phyloP scores from a whole-genome alignment of 2,797 vertebrate species.

The Valencia hispanica region DNA sequence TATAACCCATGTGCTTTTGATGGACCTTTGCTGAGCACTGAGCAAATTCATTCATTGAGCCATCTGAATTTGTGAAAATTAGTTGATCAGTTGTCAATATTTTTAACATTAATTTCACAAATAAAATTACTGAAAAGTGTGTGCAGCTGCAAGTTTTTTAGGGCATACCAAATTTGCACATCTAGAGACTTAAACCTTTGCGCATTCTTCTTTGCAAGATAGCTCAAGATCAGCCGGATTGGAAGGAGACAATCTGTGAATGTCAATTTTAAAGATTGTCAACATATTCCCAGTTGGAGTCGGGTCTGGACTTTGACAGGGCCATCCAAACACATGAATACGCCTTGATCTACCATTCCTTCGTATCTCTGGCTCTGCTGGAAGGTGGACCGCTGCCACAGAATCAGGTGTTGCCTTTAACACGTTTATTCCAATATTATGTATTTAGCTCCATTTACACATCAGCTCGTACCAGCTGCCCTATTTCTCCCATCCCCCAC shows the following conservation, averaged over 20 bases:
- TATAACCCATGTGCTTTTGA: background rate
- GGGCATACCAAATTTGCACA: background rate
- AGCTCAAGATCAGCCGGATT: background rate
- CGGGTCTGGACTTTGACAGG: no score
- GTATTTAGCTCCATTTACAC: no score
- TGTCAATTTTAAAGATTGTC: background rate
- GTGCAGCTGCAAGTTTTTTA: background rate
- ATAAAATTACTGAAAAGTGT: background rate
- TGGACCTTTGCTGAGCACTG: background rate
- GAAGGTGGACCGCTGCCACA: no score
- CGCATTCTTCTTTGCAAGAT: background rate
- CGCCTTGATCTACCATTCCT: background rate
- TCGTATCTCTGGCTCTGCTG: background rate
- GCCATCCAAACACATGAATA: no score
- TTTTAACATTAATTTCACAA: background rate
- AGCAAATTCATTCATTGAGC: background rate
- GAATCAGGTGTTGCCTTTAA: no score
- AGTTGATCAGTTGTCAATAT: background rate
- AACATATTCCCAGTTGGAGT: background rate
- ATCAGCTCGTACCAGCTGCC: no score
- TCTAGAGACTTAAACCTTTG: background rate
- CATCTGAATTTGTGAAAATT: background rate
- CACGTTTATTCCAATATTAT: no score
- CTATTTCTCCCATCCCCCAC: no score
- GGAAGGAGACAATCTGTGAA: background rate